Conservation (phyloP, 2,888 invertebrate species). For the Sclerodermus sp. region DNA sequence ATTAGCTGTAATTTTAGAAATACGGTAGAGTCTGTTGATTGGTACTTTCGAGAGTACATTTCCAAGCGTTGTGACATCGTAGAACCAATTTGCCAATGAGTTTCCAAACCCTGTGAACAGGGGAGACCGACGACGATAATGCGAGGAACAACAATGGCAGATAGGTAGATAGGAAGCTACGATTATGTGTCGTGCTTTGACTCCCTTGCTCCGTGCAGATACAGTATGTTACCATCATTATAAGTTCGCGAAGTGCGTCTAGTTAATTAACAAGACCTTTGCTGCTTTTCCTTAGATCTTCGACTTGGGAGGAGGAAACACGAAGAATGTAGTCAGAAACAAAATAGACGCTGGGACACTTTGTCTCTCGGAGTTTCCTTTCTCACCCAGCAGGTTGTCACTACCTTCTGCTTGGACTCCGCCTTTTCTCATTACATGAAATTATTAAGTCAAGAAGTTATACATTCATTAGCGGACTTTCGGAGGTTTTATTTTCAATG, state of each 20-base stretch:
- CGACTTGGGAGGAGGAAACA: conserved; percentile 10
- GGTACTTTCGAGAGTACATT: too few relatives aligned
- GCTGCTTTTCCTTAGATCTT: conserved; percentile 15
- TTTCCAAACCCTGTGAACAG: too few relatives aligned
- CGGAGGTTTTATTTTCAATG: conserved; percentile 8
- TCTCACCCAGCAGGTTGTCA: neutral
- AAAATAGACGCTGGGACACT: conserved; percentile 13
- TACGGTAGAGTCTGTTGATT: too few relatives aligned
- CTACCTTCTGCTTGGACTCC: conserved; percentile 4
- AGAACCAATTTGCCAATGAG: too few relatives aligned
- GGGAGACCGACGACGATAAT: too few relatives aligned
- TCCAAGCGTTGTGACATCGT: too few relatives aligned
- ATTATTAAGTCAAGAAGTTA: conserved; percentile 26
- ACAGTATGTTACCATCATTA: conserved; percentile 18
- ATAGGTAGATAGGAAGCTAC: too few relatives aligned
- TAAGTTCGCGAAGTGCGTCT: conserved; percentile 26
- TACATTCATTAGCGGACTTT: conserved; percentile 29
- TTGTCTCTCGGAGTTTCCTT: conserved; percentile 18
- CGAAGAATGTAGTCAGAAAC: conserved; percentile 10
- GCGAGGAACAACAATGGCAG: too few relatives aligned
- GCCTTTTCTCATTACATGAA: conserved; percentile 24
- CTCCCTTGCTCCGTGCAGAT: conserved; percentile 8
- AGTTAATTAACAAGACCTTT: conserved; percentile 29
- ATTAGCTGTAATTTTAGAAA: too few relatives aligned
- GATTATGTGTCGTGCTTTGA: neutral